Evolutionary conservation across 2,888 invertebrate species (phyloP).

Genomic region (Anarsia innoxiella): DNA sequence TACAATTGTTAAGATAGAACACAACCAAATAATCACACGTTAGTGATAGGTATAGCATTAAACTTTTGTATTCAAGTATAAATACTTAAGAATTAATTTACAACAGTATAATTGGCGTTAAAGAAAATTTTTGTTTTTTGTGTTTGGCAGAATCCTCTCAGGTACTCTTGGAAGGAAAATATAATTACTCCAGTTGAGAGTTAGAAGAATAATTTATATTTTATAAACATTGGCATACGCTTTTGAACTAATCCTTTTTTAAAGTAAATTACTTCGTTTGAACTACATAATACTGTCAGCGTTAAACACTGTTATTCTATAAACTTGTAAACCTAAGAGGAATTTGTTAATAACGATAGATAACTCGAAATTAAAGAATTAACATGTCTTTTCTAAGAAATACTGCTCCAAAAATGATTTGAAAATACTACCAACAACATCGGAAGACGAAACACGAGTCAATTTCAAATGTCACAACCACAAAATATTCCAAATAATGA

Average conservation of each 20-base stretch:
- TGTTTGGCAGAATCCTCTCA: constrained; percentile 40
- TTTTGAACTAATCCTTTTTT: constrained; percentile 17
- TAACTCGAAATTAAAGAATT: constrained; percentile 40
- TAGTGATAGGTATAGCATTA: constrained; percentile 44
- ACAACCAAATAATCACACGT: constrained; percentile 72
- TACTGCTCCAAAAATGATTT: constrained; percentile 60
- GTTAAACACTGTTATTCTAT: constrained; percentile 34
- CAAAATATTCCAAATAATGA: constrained; percentile 38
- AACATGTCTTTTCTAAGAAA: constrained; percentile 71
- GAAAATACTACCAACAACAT: constrained; percentile 31
- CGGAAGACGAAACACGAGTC: constrained; percentile 61
- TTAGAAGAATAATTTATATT: constrained; percentile 13
- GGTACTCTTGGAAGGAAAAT: constrained; percentile 57
- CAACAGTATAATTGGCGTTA: constrained; percentile 26
- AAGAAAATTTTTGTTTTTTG: constrained; percentile 26
- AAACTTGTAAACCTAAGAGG: constrained; percentile 34
- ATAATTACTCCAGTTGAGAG: constrained; percentile 24
- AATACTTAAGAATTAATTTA: constrained; percentile 26
- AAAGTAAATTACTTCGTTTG: constrained; percentile 17
- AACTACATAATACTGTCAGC: constrained; percentile 39
- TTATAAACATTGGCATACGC: constrained; percentile 17
- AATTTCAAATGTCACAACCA: constrained; percentile 62
- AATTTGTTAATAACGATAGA: constrained; percentile 42
- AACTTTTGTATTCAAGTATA: constrained; percentile 18
- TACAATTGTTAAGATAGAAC: constrained; percentile 57